These are phyloP conservation scores for Spea multiplicata DNA, from an alignment of 2,113 vertebrate genomes.

Conservation along the genomic window DNA sequence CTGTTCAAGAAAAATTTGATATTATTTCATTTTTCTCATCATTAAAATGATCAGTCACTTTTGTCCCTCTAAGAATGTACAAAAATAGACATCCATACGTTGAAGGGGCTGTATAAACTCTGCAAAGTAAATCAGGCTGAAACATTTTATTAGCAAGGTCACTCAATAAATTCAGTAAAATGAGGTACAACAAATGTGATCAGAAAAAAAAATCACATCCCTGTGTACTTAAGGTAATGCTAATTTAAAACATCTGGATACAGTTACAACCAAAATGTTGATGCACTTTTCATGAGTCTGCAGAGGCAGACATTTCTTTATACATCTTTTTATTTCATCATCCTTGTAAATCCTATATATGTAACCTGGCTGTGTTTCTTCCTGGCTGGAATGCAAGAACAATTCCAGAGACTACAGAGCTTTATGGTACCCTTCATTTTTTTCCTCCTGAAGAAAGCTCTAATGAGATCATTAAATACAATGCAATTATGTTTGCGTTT, in stretches of 20 bases:
- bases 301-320: conserved; percentile 20
- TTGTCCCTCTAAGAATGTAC: not conserved
- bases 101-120: not conserved
- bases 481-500: conserved; percentile 67
- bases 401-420: conserved; percentile 36
- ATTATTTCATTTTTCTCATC: not conserved
- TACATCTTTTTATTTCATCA: conserved; percentile 13
- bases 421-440: conserved; percentile 39
- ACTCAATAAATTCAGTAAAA: conserved; percentile 27
- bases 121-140: not conserved
- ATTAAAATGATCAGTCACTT: not conserved
- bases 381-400: conserved; percentile 33
- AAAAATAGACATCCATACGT: not conserved
- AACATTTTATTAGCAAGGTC: conserved; percentile 4
- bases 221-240: conserved; percentile 18
- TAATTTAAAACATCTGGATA: conserved; percentile 36
- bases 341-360: conserved; percentile 34
- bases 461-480: conserved; percentile 57
- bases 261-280: conserved; percentile 15
- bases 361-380: conserved; percentile 12
- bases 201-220: conserved; percentile 15
- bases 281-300: conserved; percentile 29
- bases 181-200: conserved; percentile 16
- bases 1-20: too few relatives aligned
- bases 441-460: conserved; percentile 37